phyloP scores from a whole-genome alignment of 2,113 vertebrate species.

The Cynocephalus volans region DNA sequence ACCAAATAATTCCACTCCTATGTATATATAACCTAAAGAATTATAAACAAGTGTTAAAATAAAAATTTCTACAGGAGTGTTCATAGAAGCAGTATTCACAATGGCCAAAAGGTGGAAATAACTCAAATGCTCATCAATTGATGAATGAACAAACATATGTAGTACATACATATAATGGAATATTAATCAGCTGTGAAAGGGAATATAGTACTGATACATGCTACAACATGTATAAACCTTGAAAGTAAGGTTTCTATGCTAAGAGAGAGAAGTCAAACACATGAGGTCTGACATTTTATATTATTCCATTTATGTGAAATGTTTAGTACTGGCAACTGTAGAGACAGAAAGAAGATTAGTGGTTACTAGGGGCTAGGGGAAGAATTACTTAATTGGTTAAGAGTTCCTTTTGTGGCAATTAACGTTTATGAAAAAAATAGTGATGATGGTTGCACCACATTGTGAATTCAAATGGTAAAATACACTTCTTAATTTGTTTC shows the following conservation, averaged over 20 bases:
- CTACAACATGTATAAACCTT: neutral
- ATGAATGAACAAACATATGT: neutral
- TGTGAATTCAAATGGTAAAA: neutral
- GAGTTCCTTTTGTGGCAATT: neutral
- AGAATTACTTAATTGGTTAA: neutral
- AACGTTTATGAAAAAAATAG: neutral
- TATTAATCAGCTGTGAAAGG: neutral
- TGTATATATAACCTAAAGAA: neutral
- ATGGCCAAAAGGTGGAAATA: neutral
- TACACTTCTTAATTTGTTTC: too few relatives aligned
- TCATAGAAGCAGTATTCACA: neutral
- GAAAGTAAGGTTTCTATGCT: neutral
- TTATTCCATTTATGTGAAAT: neutral
- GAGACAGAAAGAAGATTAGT: neutral
- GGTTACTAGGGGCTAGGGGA: neutral
- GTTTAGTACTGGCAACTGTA: neutral
- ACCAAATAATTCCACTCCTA: neutral
- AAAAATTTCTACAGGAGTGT: neutral
- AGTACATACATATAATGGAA: neutral
- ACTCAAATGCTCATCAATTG: neutral
- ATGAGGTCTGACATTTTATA: neutral
- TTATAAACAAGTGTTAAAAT: neutral
- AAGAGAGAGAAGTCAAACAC: neutral
- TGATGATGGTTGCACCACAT: neutral
- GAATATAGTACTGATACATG: neutral